Evolutionary conservation across 2,113 vertebrate species (phyloP), one percentile per base, ranked within the genome.

Genomic region (Cacatua alba): DNA sequence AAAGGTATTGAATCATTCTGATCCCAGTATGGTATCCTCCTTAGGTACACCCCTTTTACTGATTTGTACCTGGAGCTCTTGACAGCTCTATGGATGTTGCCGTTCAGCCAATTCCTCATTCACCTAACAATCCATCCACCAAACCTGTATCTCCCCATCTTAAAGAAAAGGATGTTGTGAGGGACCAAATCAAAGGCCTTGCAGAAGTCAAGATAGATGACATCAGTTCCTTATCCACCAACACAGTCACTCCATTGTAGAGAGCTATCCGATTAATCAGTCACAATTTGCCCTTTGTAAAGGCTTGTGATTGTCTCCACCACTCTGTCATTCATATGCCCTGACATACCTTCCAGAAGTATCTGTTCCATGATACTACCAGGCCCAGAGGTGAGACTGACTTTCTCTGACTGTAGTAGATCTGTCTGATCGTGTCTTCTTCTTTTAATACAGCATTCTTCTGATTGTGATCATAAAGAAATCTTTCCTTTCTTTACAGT

Each of bases 1-100:
- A 65, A 60, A 67, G 17, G 21, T 20, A 29, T 35, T 46, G 31
- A 46, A 25, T 6, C 17, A 41, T 29, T 39, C 3, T 26, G 0
- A 1, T 51, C 11, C 35, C 28, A 16, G 2, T 13, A n/a, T 1
- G 2, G 10, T 43, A 39, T 17, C 3, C 6, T 13, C 3, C 31
- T 55, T 20, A 51, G 31, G 13, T 37, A 63, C 11, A 28, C 6
- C 17, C 44, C 59, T 44, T n/a, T 70, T 10, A 3, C 13, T 46
- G 35, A 10, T 31, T 2, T 44, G 31, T 11, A 7, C 2, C 17
- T 63, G 64, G 43, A 48, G 16, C 11, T 4, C 6, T 39, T 63
- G 29, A 63, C 15, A 83, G 17, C 8, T n/a, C 16, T 65, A 59
- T 31, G 19, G 8, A 52, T 31, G 29, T 2, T 12, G 17, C 25